Conservation (phyloP, 2,797 vertebrate species). For the Meda fulgida region DNA sequence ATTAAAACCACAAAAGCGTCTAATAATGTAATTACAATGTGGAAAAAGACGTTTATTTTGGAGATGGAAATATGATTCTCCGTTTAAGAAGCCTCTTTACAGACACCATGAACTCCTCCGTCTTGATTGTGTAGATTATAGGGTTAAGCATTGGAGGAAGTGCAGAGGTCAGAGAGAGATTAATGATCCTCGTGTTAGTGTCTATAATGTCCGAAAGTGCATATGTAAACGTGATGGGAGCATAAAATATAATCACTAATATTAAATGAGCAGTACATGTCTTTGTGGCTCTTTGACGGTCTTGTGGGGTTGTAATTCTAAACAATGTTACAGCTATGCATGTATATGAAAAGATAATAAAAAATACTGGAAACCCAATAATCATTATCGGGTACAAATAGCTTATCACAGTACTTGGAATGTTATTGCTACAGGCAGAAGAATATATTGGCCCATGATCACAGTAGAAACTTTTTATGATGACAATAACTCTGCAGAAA, state of each 20-base stretch:
- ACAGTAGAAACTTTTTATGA: constrained; percentile 67
- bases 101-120: constrained; percentile 69
- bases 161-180: neutral
- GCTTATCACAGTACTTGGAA: constrained; percentile 36
- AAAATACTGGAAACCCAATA: constrained; percentile 54
- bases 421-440: constrained; percentile 65
- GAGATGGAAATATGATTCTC: neutral
- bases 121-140: constrained; percentile 73
- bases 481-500: constrained; percentile 66
- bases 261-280: too few relatives aligned
- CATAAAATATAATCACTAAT: too few relatives aligned
- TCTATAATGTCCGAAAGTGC: neutral
- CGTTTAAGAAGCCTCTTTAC: constrained; percentile 54
- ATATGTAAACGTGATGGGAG: too few relatives aligned
- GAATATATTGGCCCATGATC: constrained; percentile 62
- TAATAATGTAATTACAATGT: neutral
- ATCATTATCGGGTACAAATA: rapidly evolving
- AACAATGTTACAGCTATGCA: constrained; percentile 60
- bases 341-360: constrained; percentile 63
- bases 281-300: constrained; percentile 52
- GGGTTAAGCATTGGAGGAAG: constrained; percentile 54
- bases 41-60: neutral
- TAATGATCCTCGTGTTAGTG: constrained; percentile 6
- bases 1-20: neutral
- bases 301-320: constrained; percentile 55